phyloP scores from a whole-genome alignment of 1,140 invertebrate genomes.

The Drosophila orena region DNA sequence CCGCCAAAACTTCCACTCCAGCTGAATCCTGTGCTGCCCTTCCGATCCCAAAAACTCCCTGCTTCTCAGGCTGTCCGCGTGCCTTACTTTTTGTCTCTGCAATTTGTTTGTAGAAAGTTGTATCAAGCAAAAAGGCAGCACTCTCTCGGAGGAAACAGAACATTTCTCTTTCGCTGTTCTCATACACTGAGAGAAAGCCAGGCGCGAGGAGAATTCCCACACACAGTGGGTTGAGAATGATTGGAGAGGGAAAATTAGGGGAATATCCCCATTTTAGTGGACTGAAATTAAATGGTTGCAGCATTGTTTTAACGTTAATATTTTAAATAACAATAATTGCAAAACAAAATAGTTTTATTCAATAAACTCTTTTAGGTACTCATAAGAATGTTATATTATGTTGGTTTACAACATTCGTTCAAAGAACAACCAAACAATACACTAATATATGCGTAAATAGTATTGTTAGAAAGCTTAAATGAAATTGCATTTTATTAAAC shows the following conservation, averaged over 20 bases:
- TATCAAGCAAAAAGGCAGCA: conserved; percentile 43
- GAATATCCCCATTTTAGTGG: not conserved
- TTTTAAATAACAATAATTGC: no score
- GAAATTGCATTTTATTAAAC: no score
- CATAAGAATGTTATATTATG: no score
- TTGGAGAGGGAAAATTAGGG: not conserved
- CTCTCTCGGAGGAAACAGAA: conserved; percentile 31
- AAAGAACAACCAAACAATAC: no score
- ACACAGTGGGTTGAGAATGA: conserved; percentile 11
- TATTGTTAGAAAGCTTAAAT: no score
- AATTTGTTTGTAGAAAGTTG: conserved; percentile 66
- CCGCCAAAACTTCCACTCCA: conserved; percentile 14
- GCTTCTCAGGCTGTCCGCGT: conserved; percentile 37
- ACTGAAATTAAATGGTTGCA: no score
- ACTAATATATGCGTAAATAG: no score
- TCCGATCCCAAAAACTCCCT: conserved; percentile 19
- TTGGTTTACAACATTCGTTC: no score
- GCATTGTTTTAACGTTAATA: no score
- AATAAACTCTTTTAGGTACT: no score
- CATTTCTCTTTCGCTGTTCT: conserved; percentile 27
- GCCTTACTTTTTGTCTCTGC: conserved; percentile 33
- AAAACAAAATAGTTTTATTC: no score
- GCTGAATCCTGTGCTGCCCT: conserved; percentile 3
- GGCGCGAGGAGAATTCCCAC: not conserved
- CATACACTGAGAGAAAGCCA: conserved; percentile 57